phyloP scores from a whole-genome alignment of 2,888 invertebrate species.

The Aricia artaxerxes region DNA sequence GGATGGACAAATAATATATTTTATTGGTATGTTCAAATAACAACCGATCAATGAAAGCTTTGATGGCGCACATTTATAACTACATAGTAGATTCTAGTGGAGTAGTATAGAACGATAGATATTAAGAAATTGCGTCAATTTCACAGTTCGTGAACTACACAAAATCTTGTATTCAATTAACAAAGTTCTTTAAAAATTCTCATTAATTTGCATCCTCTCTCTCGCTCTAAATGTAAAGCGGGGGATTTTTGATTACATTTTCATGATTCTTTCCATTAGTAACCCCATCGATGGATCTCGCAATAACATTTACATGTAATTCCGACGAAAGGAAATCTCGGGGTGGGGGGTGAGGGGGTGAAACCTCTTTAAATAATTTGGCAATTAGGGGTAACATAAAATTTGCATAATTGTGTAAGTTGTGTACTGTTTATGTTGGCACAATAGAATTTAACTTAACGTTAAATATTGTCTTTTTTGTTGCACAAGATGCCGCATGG shows the following conservation, averaged over 20 bases:
- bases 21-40: too few relatives aligned
- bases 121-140: too few relatives aligned
- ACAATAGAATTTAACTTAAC: conserved; percentile 59
- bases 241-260: conserved; percentile 51
- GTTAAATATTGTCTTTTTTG: conserved; percentile 37
- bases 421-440: conserved; percentile 72
- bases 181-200: neutral
- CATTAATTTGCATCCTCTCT: neutral
- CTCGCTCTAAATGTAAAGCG: conserved; percentile 28
- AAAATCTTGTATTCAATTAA: conserved; percentile 7
- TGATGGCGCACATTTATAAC: too few relatives aligned
- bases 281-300: conserved; percentile 61
- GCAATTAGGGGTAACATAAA: conserved; percentile 79
- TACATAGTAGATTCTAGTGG: too few relatives aligned
- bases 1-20: too few relatives aligned
- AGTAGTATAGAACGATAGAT: too few relatives aligned
- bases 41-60: too few relatives aligned
- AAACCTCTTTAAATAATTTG: conserved; percentile 79
- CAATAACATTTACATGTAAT: conserved; percentile 73
- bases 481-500: neutral
- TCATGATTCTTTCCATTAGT: conserved; percentile 52
- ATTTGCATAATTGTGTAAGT: conserved; percentile 77
- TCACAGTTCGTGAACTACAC: neutral
- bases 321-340: conserved; percentile 60
- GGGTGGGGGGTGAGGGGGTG: conserved; percentile 62